Evolutionary conservation across 2,113 vertebrate genomes (phyloP).

Genomic region (Blennius ocellaris): DNA sequence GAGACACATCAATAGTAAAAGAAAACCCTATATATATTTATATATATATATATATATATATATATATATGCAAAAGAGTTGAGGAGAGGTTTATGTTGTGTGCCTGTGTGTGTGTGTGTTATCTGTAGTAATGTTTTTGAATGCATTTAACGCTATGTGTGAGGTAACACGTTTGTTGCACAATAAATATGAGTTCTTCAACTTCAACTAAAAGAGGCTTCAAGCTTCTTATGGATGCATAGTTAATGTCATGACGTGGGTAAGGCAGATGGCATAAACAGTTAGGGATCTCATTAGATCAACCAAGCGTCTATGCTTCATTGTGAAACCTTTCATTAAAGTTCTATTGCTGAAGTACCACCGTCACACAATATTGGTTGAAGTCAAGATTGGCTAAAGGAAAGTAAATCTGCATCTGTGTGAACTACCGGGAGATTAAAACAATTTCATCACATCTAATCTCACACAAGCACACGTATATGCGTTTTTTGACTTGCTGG

Average conservation of each 20-base stretch:
- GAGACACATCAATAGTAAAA: slow-evolving; percentile 68
- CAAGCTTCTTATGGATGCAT: slow-evolving; percentile 78
- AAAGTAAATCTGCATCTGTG: slow-evolving; percentile 67
- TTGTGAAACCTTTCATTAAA: slow-evolving; percentile 86
- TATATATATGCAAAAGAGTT: not conserved
- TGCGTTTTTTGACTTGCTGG: slow-evolving; percentile 64
- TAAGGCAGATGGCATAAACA: slow-evolving; percentile 87
- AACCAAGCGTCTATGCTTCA: slow-evolving; percentile 80
- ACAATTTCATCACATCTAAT: slow-evolving; percentile 58
- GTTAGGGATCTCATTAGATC: slow-evolving; percentile 88
- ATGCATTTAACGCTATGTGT: slow-evolving; percentile 19
- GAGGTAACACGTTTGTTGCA: slow-evolving; percentile 48
- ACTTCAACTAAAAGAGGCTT: slow-evolving; percentile 71
- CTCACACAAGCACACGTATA: slow-evolving; percentile 20
- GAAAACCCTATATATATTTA: no score
- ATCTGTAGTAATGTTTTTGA: slow-evolving; percentile 14
- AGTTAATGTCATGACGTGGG: slow-evolving; percentile 84
- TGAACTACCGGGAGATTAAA: slow-evolving; percentile 44
- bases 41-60: no score
- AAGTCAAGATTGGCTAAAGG: slow-evolving; percentile 80
- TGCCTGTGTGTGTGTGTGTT: slow-evolving; percentile 6
- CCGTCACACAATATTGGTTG: slow-evolving; percentile 77
- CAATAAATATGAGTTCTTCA: slow-evolving; percentile 57
- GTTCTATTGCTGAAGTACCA: slow-evolving; percentile 75
- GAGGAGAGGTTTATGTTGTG: slow-evolving; percentile 6